Evolutionary conservation across 2,888 invertebrate species (phyloP), one percentile per base, ranked within the genome.

Genomic region (Troilus luridus): DNA sequence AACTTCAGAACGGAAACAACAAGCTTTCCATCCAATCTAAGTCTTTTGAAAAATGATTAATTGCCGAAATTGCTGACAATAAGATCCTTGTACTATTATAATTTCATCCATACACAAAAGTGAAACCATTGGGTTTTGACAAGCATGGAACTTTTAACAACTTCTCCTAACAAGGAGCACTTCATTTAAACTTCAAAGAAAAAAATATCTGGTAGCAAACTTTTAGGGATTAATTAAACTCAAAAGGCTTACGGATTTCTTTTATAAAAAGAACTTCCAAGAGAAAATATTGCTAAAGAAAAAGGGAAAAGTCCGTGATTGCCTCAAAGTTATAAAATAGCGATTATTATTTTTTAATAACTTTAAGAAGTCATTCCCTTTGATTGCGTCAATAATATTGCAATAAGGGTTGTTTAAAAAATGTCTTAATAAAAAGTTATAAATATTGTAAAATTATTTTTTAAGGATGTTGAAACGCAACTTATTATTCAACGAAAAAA

Each of bases 171-270:
- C 72, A 77, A 77, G 72, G 67, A 67, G 27, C 72, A 77, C 72
- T 77, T 77, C 72, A 77, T 77, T 77, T 77, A 77, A 77, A 77
- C 27, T 77, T 77, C 9, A 77, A 41, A 77, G 41, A 77, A 77
- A 77, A 77, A 77, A 77, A 72, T 10, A 77, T 77, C 72, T 77
- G 17, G 10, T 77, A 77, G 17, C 72, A 77, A 77, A 77, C 27
- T 77, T 77, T 77, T 41, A 19, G 72, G 14, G 41, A 77, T 77
- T 77, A 77, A 77, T 77, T 77, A 77, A 11, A 77, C 72, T 41
- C 27, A 77, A 77, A 77, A 77, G 72, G 19, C 41, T 77, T 41
- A 77, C 24, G 41, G 72, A 77, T 41, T 77, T 77, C 72, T 12
- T 77, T 77, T 41, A 77, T 72, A 77, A 41, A 41, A 77, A 77